Evolutionary conservation across 2,797 vertebrate species (phyloP).

Genomic region (Babyrousa celebensis): DNA sequence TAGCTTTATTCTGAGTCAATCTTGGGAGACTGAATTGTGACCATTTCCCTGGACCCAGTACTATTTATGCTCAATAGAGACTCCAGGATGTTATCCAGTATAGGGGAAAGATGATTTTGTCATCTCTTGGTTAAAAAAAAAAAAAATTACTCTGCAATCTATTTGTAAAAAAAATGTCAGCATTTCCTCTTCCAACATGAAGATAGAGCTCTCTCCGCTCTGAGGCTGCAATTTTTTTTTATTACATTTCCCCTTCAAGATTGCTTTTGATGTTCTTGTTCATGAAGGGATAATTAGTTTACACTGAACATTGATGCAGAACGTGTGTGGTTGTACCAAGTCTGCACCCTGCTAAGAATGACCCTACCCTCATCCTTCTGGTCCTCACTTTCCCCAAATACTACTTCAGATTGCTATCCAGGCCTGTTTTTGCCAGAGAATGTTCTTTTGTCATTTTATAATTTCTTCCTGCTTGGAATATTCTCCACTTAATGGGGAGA

Average conservation of each 20-base stretch:
- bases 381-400: background rate
- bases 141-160: slow-evolving; percentile 5
- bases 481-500: background rate
- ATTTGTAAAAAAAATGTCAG: background rate
- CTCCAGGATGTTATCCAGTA: background rate
- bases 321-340: too few relatives aligned
- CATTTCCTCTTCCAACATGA: background rate
- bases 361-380: too few relatives aligned
- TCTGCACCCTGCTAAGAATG: background rate
- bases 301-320: background rate
- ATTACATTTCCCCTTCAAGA: background rate
- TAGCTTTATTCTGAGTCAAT: slow-evolving; percentile 4
- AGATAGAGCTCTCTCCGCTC: background rate
- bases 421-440: background rate
- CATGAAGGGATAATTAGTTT: background rate
- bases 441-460: background rate
- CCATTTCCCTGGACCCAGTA: background rate
- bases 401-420: background rate
- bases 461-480: background rate
- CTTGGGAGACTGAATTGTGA: background rate
- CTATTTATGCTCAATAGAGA: background rate
- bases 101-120: slow-evolving; percentile 15
- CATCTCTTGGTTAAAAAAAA: slow-evolving; percentile 1
- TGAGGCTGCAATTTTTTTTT: background rate
- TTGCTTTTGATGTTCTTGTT: background rate